Percentiles rank a stretch among this genome's conserved stretches.
Evolutionary conservation across 2,797 vertebrate genomes (phyloP).

Genomic region (Galaxias olidus): DNA sequence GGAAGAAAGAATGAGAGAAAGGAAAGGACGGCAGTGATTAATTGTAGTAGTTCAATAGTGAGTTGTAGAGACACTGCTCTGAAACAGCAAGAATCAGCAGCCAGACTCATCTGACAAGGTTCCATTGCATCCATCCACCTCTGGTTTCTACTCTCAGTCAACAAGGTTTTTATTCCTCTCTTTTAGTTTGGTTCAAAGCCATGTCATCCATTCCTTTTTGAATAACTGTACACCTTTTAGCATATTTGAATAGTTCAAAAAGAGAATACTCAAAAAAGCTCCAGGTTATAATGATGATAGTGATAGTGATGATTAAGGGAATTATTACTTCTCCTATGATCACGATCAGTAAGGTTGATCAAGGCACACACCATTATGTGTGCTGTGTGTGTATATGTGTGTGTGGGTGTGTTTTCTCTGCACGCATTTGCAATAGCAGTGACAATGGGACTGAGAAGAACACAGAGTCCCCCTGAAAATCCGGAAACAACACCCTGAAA

Average conservation of each 20-base stretch:
- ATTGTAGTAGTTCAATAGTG: constrained; percentile 5
- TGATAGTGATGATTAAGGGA: no score
- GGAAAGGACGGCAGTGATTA: constrained; percentile 4
- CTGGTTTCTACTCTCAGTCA: not conserved
- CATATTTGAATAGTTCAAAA: no score
- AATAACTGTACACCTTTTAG: no score
- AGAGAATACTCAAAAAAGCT: constrained; percentile 22
- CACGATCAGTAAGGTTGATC: no score
- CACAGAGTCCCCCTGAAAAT: no score
- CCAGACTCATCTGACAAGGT: not conserved
- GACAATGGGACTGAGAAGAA: no score
- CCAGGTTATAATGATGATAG: not conserved
- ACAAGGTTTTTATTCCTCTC: constrained; percentile 1
- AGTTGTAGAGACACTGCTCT: not conserved
- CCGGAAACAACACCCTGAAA: no score
- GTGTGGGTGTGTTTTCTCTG: no score
- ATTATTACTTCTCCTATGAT: no score
- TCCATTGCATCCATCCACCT: constrained; percentile 3
- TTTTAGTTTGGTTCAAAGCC: constrained; percentile 7
- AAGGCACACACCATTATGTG: no score
- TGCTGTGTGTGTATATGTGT: no score
- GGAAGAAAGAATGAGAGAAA: constrained; percentile 40
- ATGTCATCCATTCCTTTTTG: not conserved
- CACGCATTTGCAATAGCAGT: no score
- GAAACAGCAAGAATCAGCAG: not conserved